Evolutionary conservation across 2,888 invertebrate species (phyloP).

Genomic region (Pseudoips prasinana): DNA sequence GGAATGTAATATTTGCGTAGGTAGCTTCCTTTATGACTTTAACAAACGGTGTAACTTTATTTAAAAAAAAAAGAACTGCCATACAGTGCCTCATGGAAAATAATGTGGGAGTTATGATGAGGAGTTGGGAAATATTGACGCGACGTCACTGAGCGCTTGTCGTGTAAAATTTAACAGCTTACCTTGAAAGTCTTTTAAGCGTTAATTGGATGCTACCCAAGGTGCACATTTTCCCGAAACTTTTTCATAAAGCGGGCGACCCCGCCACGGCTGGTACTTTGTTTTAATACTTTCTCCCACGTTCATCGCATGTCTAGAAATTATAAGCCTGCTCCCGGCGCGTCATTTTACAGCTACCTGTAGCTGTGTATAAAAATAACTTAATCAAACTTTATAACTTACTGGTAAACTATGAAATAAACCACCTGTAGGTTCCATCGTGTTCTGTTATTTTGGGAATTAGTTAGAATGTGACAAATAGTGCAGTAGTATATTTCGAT

Average conservation of each 20-base stretch:
- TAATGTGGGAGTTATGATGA: slow-evolving; percentile 1
- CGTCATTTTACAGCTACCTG: slow-evolving; percentile 15
- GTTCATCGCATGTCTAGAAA: slow-evolving; percentile 13
- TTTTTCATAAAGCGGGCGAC: slow-evolving; percentile 29
- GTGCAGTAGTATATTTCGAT: too few relatives aligned
- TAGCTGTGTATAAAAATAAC: slow-evolving; percentile 19
- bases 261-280: slow-evolving; percentile 22
- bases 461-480: slow-evolving; percentile 30
- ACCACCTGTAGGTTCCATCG: slow-evolving; percentile 44
- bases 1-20: slow-evolving; percentile 43
- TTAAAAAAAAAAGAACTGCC: too few relatives aligned
- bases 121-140: slow-evolving; percentile 6
- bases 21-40: slow-evolving; percentile 32
- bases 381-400: slow-evolving; percentile 22
- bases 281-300: slow-evolving; percentile 29
- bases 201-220: slow-evolving; percentile 40
- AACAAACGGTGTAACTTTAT: too few relatives aligned
- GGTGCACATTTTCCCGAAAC: slow-evolving; percentile 32
- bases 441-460: slow-evolving; percentile 30
- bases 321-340: slow-evolving; percentile 11
- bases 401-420: slow-evolving; percentile 32
- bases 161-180: slow-evolving; percentile 26
- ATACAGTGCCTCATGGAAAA: too few relatives aligned
- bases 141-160: slow-evolving; percentile 14
- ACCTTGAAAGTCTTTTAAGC: slow-evolving; percentile 33